These are phyloP conservation scores for Oncorhynchus gorbuscha DNA, from an alignment of 2,113 vertebrate genomes.

Conservation along the genomic window DNA sequence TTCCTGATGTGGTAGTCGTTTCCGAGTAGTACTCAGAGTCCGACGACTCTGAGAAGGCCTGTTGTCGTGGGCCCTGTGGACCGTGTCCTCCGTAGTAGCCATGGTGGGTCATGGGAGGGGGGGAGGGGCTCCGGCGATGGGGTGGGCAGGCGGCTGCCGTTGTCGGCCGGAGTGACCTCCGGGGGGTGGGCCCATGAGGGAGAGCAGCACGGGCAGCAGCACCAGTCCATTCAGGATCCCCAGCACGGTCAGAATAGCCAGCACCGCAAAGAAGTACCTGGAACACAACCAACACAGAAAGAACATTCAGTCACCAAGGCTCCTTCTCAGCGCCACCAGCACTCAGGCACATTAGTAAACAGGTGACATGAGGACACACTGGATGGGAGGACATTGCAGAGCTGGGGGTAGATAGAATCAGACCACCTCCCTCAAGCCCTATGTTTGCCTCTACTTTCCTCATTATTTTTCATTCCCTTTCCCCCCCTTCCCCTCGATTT, in stretches of 20 bases:
- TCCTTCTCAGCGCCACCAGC: not conserved
- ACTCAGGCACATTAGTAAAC: not conserved
- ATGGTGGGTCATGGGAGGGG: conserved; percentile 73
- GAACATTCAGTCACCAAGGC: not conserved
- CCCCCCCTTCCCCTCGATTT: conserved; percentile 10
- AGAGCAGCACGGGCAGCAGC: conserved; percentile 92
- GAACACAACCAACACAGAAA: conserved; percentile 7
- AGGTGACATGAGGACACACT: not conserved
- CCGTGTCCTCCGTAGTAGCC: conserved; percentile 74
- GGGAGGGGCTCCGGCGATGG: conserved; percentile 68
- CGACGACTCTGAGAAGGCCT: conserved; percentile 75
- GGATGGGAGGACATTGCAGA: not conserved
- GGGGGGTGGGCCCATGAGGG: conserved; percentile 88
- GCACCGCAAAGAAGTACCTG: conserved; percentile 96
- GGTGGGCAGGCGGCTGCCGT: conserved; percentile 61
- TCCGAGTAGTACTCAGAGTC: conserved; percentile 82
- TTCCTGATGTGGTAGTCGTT: conserved; percentile 77
- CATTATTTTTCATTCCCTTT: not conserved
- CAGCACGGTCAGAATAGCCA: conserved; percentile 89
- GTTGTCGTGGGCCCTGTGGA: conserved; percentile 53
- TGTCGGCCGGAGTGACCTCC: conserved; percentile 78
- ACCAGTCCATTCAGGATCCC: conserved; percentile 93
- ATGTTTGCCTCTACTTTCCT: not conserved
- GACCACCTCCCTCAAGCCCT: not conserved
- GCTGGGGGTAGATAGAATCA: not conserved